These are phyloP conservation scores for Malurus leucopterus DNA, from an alignment of 2,797 vertebrate species.

Conservation along the genomic window DNA sequence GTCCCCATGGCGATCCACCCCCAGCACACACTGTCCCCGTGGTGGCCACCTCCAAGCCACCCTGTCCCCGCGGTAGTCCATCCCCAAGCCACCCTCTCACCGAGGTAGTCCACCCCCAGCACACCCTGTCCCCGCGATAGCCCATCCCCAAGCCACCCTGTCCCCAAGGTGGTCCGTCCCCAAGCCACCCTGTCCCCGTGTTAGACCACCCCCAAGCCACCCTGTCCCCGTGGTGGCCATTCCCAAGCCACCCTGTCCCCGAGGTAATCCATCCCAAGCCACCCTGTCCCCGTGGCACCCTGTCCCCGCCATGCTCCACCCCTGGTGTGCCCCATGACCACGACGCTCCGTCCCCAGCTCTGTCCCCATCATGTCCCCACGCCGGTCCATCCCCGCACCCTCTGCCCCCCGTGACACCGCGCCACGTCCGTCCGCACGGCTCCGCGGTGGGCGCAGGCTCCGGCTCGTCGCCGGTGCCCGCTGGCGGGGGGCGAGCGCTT, in stretches of 20 bases:
- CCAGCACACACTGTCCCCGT: no score
- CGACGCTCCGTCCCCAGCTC: neutral
- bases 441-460: neutral
- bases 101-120: neutral
- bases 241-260: neutral
- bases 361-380: neutral
- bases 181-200: neutral
- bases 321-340: neutral
- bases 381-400: accelerated
- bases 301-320: accelerated
- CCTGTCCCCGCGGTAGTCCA: no score
- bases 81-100: no score
- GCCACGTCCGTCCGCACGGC: neutral
- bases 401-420: neutral
- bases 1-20: no score
- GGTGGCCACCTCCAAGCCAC: no score
- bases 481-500: slow-evolving; percentile 56
- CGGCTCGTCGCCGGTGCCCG: slow-evolving; percentile 41
- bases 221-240: neutral
- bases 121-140: accelerated
- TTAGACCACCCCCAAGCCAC: neutral
- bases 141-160: neutral
- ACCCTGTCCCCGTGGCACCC: neutral
- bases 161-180: accelerated
- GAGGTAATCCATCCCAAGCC: accelerated